These are phyloP conservation scores for Neotragus pygmaeus DNA, from an alignment of 2,113 vertebrate genomes.

Conservation along the genomic window DNA sequence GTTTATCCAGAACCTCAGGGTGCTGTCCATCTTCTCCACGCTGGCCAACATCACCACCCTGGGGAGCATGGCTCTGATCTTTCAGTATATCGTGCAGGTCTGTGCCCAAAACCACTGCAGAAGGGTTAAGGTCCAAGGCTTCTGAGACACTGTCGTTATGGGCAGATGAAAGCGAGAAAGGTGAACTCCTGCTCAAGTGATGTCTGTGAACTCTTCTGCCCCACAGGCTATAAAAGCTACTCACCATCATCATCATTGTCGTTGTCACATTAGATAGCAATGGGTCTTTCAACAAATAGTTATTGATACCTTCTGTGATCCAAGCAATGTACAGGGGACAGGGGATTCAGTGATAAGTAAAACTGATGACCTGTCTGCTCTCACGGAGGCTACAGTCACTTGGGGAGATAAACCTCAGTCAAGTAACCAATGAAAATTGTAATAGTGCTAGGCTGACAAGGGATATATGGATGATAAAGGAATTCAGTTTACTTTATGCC, in stretches of 20 bases:
- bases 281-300: neutral
- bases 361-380: neutral
- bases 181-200: neutral
- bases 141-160: neutral
- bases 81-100: constrained; percentile 89
- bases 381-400: neutral
- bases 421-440: neutral
- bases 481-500: neutral
- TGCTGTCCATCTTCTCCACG: constrained; percentile 89
- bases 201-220: neutral
- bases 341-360: neutral
- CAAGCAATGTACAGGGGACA: neutral
- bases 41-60: constrained; percentile 90
- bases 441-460: neutral
- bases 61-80: constrained; percentile 89
- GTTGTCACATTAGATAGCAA: neutral
- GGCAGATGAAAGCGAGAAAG: neutral
- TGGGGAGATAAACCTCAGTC: neutral
- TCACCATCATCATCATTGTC: neutral
- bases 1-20: constrained; percentile 88
- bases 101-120: neutral
- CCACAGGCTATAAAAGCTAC: neutral
- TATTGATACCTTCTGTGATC: neutral
- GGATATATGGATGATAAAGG: neutral
- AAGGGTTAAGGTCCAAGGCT: neutral